Evolutionary conservation across 2,888 invertebrate genomes (phyloP).

Genomic region (Isoperla grammatica): DNA sequence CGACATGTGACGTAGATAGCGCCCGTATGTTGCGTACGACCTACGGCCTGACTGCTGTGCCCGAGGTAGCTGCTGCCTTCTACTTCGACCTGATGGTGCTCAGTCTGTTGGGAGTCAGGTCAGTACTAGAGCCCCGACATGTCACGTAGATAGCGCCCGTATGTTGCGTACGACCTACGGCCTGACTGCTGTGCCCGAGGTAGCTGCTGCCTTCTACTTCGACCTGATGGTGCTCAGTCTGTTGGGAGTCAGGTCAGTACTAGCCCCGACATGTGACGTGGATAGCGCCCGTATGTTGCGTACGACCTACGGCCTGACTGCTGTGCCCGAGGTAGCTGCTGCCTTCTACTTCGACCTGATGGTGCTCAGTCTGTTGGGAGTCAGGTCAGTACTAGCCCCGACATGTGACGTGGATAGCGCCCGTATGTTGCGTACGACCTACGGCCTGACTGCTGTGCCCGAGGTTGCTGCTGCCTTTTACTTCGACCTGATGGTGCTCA

Average conservation of each 20-base stretch:
- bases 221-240: constrained; percentile 72
- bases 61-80: constrained; percentile 75
- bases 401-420: too few species aligned
- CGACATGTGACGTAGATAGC: too few species aligned
- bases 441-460: constrained; percentile 61
- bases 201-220: constrained; percentile 81
- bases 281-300: too few species aligned
- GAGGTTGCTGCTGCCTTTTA: constrained; percentile 80
- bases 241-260: constrained; percentile 65
- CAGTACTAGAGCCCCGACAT: too few species aligned
- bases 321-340: constrained; percentile 67
- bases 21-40: constrained; percentile 67
- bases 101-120: constrained; percentile 68
- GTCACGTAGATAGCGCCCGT: too few species aligned
- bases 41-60: constrained; percentile 61
- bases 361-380: constrained; percentile 62
- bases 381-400: constrained; percentile 71
- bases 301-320: constrained; percentile 62
- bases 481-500: constrained; percentile 73
- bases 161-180: constrained; percentile 65
- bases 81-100: constrained; percentile 80
- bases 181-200: constrained; percentile 64
- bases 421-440: constrained; percentile 66
- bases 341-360: constrained; percentile 87
- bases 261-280: too few species aligned